Evolutionary conservation across 53 echinoderm and acorn worm species (phyloP), one percentile per base, ranked within the genome.

Genomic region (Holothuria scabra): DNA sequence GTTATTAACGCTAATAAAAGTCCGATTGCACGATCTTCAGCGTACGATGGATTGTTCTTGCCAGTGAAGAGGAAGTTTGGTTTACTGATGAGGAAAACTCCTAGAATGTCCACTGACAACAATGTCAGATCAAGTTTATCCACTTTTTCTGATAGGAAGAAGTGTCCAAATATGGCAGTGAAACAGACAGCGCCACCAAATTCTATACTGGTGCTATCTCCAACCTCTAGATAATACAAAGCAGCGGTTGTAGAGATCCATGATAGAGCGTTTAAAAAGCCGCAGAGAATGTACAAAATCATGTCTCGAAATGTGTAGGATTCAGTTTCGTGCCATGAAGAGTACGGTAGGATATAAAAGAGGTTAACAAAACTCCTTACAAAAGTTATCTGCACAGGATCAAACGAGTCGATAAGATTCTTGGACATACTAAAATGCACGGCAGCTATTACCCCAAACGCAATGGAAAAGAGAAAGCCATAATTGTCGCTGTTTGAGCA

Each of bases 131-230:
- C 67, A 10, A 67, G 12, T 67, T 20, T 67, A 29, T 67, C 30
- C 20, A 67, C 30, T 24, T 29, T 67, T 67, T 67, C 67, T 14
- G 67, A 67, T 19, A 67, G 33, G 30, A 28, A 67, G 34, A 25
- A 67, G 67, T 67, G 67, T 67, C 67, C 67, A 32, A 67, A 28
- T 8, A 67, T 11, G 32, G 67, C 67, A 31, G 67, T 67, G 14
- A 67, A 67, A 33, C 30, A 20, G 32, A 67, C 67, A 2, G 33
- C 18, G 18, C 31, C 67, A 28, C 67, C 67, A 20, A 67, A 24
- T 16, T 67, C 67, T 67, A 67, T 20, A 12, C 31, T 35, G 16
- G 67, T 67, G 34, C 23, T 67, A 35, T 67, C 67, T 20, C 67
- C 67, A 29, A 67, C 67, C 34, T 29, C 28, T 67, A 67, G 25